These are phyloP conservation scores for Yponomeuta plumbellus DNA, from an alignment of 2,888 invertebrate species.

Conservation along the genomic window DNA sequence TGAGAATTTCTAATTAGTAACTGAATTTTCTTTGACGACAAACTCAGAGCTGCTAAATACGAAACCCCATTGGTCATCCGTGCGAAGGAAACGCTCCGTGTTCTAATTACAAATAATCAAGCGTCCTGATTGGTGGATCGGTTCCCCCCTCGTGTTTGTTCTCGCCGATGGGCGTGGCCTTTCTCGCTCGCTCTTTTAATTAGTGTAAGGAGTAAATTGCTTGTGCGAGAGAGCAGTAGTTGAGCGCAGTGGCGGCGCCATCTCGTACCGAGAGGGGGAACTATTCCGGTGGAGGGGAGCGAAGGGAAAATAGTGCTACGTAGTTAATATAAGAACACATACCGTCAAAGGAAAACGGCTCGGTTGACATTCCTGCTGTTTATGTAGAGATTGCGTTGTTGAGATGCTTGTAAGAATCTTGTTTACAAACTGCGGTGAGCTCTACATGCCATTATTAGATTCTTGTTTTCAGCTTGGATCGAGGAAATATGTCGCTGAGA, in stretches of 20 bases:
- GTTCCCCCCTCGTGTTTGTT: constrained; percentile 72
- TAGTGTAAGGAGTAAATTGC: constrained; percentile 78
- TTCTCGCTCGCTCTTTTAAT: constrained; percentile 75
- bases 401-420: constrained; percentile 48
- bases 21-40: constrained; percentile 45
- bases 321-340: constrained; percentile 73
- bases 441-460: background rate
- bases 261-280: constrained; percentile 71
- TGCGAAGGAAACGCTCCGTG: constrained; percentile 58
- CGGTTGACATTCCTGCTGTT: constrained; percentile 57
- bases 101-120: constrained; percentile 78
- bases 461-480: background rate
- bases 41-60: constrained; percentile 56
- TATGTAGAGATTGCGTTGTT: constrained; percentile 32
- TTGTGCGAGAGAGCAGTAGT: constrained; percentile 70
- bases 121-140: constrained; percentile 59
- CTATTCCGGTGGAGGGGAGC: constrained; percentile 48
- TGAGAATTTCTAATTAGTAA: constrained; percentile 29
- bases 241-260: constrained; percentile 51
- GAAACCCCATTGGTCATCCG: constrained; percentile 72
- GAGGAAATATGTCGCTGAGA: background rate
- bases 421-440: constrained; percentile 21
- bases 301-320: constrained; percentile 63
- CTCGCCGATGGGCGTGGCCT: constrained; percentile 65
- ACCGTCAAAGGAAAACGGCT: constrained; percentile 67